Evolutionary conservation across 2,113 vertebrate species (phyloP).

Genomic region (Centropus unirufus): DNA sequence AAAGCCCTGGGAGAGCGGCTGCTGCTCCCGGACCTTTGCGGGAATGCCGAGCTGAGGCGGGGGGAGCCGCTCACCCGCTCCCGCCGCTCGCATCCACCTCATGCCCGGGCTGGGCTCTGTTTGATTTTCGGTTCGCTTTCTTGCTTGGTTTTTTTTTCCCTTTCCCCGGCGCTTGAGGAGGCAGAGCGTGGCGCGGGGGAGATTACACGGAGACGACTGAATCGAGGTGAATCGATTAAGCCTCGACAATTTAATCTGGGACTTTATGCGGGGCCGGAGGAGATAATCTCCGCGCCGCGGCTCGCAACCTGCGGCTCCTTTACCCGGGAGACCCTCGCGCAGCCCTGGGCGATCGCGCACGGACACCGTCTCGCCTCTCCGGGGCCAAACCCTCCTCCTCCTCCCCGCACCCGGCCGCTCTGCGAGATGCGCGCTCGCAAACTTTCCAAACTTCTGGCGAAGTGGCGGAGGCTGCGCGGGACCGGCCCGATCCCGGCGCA

Average conservation of each 20-base stretch:
- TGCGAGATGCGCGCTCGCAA: slow-evolving; percentile 20
- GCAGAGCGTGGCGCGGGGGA: background rate
- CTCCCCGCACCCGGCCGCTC: background rate
- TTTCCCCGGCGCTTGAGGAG: background rate
- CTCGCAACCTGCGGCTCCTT: background rate
- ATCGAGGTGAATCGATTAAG: background rate
- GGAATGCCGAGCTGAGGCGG: background rate
- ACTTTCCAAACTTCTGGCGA: slow-evolving; percentile 37
- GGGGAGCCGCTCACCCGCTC: background rate
- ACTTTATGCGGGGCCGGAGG: background rate
- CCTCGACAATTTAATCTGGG: slow-evolving; percentile 1
- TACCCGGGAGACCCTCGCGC: background rate
- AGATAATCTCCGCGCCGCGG: background rate
- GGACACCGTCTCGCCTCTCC: background rate
- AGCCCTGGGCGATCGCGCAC: background rate
- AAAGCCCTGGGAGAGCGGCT: background rate
- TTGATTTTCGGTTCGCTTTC: background rate
- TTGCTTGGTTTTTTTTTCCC: background rate
- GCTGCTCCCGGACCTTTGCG: background rate
- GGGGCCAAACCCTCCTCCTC: background rate
- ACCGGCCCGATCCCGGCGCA: background rate
- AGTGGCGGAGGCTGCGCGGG: background rate
- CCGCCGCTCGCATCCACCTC: background rate
- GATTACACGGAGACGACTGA: background rate
- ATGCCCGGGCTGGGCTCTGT: background rate